Evolutionary conservation across 2,797 vertebrate genomes (phyloP), one percentile per base, ranked within the genome.

Genomic region (Arctocebus calabarensis): DNA sequence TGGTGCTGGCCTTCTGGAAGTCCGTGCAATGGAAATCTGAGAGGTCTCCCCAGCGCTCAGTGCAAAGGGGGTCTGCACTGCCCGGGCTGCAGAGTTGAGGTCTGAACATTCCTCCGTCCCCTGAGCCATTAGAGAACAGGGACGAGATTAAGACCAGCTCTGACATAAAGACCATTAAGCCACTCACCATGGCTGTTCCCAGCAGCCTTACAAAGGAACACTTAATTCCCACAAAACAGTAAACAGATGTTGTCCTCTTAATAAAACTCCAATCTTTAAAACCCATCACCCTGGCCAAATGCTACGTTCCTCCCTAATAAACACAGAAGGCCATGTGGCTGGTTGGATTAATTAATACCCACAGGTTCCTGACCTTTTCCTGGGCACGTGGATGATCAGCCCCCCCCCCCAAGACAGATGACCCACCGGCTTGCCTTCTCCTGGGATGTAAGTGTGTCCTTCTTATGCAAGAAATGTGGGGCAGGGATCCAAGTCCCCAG

Each of bases 321-420:
- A 97, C 95, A 96, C 94, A 97, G 97, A 97, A 98, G 97, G 97
- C 97, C 91, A 97, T 97, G 97, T 97, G 97, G 98, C 97, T 92
- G 84, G 97, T 97, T 98, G 98, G 98, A 98, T 98, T 98, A 98
- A 98, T 98, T 98, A 98, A 98, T 97, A 98, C 96, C 97, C 98
- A 98, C 97, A 97, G 97, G 96, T 98, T 97, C 97, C 98, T 98
- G 98, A 98, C 98, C 98, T 98, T 98, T 98, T 97, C 96, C 97
- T 96, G 95, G 96, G 90, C 96, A 95, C 57, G 66, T 97, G 97
- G 98, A 98, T 97, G 97, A 94, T 97, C 97, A 94, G 91, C 95
- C 16, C 17, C 48, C 97, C 95, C 92, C 90, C 96, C n/a, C n/a
- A 98, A 98, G 98, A 98, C 96, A 98, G 98, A 98, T 98, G 98